Percentiles rank a stretch among this genome's conserved stretches.
Conservation (phyloP, 2,797 vertebrate genomes). For the Eupleurogrammus muticus region DNA sequence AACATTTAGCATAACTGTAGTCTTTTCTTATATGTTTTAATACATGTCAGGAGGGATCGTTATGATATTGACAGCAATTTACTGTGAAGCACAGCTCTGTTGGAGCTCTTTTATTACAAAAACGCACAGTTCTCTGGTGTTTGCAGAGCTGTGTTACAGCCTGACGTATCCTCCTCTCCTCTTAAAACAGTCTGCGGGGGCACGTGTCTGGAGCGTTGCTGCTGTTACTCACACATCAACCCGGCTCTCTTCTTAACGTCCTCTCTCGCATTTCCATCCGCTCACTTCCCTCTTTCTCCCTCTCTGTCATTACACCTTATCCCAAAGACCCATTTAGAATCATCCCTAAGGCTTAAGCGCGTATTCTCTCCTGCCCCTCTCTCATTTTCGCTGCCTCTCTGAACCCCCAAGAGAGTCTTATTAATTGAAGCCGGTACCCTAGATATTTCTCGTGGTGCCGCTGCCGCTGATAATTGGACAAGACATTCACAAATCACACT, state of each 20-base stretch:
- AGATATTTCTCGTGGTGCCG: constrained; percentile 41
- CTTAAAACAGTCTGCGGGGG: background rate
- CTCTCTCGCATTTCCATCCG: constrained; percentile 4
- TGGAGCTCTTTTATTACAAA: too few species aligned
- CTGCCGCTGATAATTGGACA: constrained; percentile 66
- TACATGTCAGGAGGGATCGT: too few species aligned
- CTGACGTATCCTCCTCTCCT: too few species aligned
- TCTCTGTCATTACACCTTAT: constrained; percentile 53
- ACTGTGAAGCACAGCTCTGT: too few species aligned
- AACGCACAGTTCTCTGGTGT: too few species aligned
- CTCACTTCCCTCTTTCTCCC: constrained; percentile 36
- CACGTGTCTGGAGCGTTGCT: constrained; percentile 13
- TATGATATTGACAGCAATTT: background rate
- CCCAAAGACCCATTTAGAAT: constrained; percentile 42
- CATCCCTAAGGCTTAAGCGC: constrained; percentile 38
- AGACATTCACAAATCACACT: constrained; percentile 62
- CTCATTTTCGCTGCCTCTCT: constrained; percentile 44
- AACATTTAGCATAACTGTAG: too few species aligned
- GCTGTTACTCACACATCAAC: constrained; percentile 42
- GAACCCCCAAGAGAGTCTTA: constrained; percentile 42
- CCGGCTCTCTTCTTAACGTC: constrained; percentile 27
- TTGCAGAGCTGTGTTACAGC: too few species aligned
- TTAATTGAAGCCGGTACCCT: constrained; percentile 59
- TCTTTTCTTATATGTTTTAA: too few species aligned
- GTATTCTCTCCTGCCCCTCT: constrained; percentile 31